A percentile compares a stretch with the other conserved stretches of the same genome.
Evolutionary conservation across 2,113 vertebrate species (phyloP).

Genomic region (Nipponia nippon): DNA sequence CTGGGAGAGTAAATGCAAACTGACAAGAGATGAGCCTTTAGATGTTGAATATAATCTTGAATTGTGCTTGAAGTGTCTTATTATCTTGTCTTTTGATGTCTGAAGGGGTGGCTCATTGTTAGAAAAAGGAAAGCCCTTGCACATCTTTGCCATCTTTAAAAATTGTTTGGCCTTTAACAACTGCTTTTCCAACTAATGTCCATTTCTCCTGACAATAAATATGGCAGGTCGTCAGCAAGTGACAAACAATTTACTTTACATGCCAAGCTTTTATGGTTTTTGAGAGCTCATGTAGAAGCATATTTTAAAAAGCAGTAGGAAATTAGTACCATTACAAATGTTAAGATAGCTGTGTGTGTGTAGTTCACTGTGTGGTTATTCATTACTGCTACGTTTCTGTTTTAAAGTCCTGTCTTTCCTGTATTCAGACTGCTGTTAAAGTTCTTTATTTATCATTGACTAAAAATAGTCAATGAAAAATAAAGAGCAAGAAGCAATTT

Average conservation of each 20-base stretch:
- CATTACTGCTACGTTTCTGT: slow-evolving; percentile 19
- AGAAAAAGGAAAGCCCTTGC: slow-evolving; percentile 92
- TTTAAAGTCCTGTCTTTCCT: slow-evolving; percentile 41
- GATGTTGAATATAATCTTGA: slow-evolving; percentile 99
- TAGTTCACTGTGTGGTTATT: slow-evolving; percentile 18
- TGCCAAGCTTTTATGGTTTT: slow-evolving; percentile 85
- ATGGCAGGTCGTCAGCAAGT: slow-evolving; percentile 86
- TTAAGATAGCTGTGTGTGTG: slow-evolving; percentile 49
- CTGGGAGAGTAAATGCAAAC: slow-evolving; percentile 99
- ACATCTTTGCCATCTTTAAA: slow-evolving; percentile 90
- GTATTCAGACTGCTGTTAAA: slow-evolving; percentile 35
- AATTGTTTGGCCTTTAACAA: slow-evolving; percentile 98
- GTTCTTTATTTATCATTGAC: slow-evolving; percentile 70
- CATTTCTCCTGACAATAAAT: slow-evolving; percentile 98
- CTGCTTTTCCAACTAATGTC: slow-evolving; percentile 97
- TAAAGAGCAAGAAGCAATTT: slow-evolving; percentile 58
- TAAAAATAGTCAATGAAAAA: slow-evolving; percentile 63
- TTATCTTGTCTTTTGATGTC: slow-evolving; percentile 99
- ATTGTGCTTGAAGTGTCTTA: slow-evolving; percentile 99
- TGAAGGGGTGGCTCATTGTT: slow-evolving; percentile 95
- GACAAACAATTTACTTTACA: slow-evolving; percentile 90
- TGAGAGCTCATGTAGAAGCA: slow-evolving; percentile 93
- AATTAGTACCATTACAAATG: slow-evolving; percentile 87
- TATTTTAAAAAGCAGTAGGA: slow-evolving; percentile 83
- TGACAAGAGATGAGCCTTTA: slow-evolving; percentile 99